Percentiles rank a stretch among this genome's conserved stretches.
These are phyloP conservation scores for Galerucella calmariensis DNA, from an alignment of 2,888 invertebrate genomes.

Conservation along the genomic window DNA sequence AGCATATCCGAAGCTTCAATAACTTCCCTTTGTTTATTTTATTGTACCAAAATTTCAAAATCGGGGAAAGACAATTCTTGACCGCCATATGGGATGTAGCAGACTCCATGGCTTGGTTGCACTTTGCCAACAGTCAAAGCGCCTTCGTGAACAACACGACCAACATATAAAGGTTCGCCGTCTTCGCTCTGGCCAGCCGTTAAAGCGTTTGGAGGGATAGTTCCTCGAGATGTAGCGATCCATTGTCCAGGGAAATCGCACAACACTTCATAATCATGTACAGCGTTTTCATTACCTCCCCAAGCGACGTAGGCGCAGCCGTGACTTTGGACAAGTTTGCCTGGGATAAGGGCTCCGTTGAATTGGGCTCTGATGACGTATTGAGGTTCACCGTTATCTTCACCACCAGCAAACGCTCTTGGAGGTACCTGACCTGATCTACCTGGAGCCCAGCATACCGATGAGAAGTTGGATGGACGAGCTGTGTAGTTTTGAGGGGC, in stretches of 20 bases:
- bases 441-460: slow-evolving; percentile 74
- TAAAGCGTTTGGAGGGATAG: slow-evolving; percentile 78
- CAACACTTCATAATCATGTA: slow-evolving; percentile 72
- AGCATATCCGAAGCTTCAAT: slow-evolving; percentile 45
- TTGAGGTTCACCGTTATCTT: slow-evolving; percentile 72
- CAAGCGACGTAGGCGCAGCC: slow-evolving; percentile 77
- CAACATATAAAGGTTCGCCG: slow-evolving; percentile 83
- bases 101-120: slow-evolving; percentile 78
- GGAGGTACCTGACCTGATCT: slow-evolving; percentile 77
- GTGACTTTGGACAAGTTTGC: slow-evolving; percentile 79
- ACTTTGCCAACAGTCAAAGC: slow-evolving; percentile 84
- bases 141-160: slow-evolving; percentile 81
- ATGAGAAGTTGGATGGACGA: slow-evolving; percentile 33
- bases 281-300: slow-evolving; percentile 79
- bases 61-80: slow-evolving; percentile 83
- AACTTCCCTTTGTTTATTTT: slow-evolving; percentile 55
- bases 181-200: slow-evolving; percentile 78
- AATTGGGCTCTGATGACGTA: slow-evolving; percentile 78
- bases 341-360: slow-evolving; percentile 81
- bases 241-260: slow-evolving; percentile 63
- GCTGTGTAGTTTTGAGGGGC: slow-evolving; percentile 32
- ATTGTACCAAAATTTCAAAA: slow-evolving; percentile 78
- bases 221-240: slow-evolving; percentile 63
- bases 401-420: slow-evolving; percentile 75
- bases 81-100: slow-evolving; percentile 87